Evolutionary conservation across 2,113 vertebrate species (phyloP).

Genomic region (Barbus barbus): DNA sequence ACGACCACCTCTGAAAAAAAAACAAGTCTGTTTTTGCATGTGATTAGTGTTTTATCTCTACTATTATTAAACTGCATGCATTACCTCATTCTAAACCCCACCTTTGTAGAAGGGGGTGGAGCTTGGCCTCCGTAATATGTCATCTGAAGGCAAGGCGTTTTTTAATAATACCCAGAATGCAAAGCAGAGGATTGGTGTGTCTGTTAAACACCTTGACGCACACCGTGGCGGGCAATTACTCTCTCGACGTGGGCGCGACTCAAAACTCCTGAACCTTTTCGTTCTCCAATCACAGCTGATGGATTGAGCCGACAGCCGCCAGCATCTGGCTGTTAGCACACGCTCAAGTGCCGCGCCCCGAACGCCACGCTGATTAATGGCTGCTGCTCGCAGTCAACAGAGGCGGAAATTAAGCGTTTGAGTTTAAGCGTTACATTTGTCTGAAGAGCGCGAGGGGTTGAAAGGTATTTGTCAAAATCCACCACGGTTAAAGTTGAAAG

Average conservation of each 20-base stretch:
- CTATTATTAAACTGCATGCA: neutral
- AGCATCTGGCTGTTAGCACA: slow-evolving; percentile 77
- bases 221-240: slow-evolving; percentile 74
- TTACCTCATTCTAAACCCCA: neutral
- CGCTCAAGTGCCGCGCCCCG: slow-evolving; percentile 68
- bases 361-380: slow-evolving; percentile 75
- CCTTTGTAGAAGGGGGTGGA: slow-evolving; percentile 4
- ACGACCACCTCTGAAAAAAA: no score
- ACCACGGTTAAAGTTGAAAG: slow-evolving; percentile 57
- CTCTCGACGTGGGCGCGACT: slow-evolving; percentile 72
- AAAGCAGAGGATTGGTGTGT: slow-evolving; percentile 74
- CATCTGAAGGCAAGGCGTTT: neutral
- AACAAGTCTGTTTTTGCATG: neutral
- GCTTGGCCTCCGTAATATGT: slow-evolving; percentile 11
- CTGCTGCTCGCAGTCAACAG: slow-evolving; percentile 73
- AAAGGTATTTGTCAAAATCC: slow-evolving; percentile 76
- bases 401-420: slow-evolving; percentile 80
- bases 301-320: slow-evolving; percentile 74
- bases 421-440: slow-evolving; percentile 79
- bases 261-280: slow-evolving; percentile 76
- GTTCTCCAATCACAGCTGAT: slow-evolving; percentile 78
- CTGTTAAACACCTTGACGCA: slow-evolving; percentile 65
- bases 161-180: slow-evolving; percentile 70
- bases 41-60: neutral
- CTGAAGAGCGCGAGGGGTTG: slow-evolving; percentile 68